Conservation (phyloP, 2,113 vertebrate species). For the Shinisaurus crocodilurus region DNA sequence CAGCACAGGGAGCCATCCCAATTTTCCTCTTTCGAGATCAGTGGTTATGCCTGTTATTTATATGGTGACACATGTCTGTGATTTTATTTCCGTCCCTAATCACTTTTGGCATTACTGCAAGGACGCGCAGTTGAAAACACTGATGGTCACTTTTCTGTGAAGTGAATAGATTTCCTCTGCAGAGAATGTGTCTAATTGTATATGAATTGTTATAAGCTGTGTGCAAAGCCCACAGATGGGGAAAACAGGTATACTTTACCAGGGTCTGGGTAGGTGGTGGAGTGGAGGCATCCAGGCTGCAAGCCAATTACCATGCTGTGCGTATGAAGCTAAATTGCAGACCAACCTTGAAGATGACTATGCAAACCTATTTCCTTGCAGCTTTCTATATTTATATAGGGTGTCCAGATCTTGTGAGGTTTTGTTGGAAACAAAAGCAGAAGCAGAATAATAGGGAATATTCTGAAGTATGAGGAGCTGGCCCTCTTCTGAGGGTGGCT, state of each 20-base stretch:
- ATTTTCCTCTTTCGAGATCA: conserved; percentile 30
- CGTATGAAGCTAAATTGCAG: not conserved
- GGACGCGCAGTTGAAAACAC: not conserved
- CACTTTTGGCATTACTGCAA: not conserved
- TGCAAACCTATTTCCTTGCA: not conserved
- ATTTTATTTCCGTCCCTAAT: conserved; percentile 39
- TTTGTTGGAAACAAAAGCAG: not conserved
- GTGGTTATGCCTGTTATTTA: conserved; percentile 28
- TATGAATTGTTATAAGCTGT: not conserved
- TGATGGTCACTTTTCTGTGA: not conserved
- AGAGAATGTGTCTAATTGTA: rapidly evolving
- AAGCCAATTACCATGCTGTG: not conserved
- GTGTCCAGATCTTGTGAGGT: not conserved
- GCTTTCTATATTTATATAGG: not conserved
- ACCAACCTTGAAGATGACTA: not conserved
- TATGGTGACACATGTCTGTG: conserved; percentile 30
- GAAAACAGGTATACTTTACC: not conserved
- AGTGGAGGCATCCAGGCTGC: not conserved
- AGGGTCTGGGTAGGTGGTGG: not conserved
- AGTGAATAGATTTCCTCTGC: not conserved
- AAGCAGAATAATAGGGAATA: too few relatives aligned
- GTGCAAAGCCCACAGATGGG: not conserved
- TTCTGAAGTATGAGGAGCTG: too few relatives aligned
- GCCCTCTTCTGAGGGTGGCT: too few relatives aligned
- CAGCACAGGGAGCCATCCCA: conserved; percentile 36